Base-by-base conservation (phyloP, 2,888 invertebrate genomes). In the Galerucella calmariensis region DNA sequence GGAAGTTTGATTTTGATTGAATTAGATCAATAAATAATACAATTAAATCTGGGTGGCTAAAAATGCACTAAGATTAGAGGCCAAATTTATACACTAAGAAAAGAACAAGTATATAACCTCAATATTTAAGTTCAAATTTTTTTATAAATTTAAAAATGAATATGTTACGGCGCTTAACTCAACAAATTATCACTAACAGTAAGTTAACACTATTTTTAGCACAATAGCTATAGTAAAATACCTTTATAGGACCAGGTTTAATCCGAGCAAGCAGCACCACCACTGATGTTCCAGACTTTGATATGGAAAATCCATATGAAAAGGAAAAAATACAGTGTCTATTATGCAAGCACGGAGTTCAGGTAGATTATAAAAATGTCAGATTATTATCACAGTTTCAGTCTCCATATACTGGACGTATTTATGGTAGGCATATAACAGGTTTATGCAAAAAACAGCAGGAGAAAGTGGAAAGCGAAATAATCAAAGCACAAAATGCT, bases 371-470 rank as follows among this genome's bases (percentile, higher is more conserved):
- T 84, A 98, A 98, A 88, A 99, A 99, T 88, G 92, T 94, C 0
- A 92, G 95, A 81, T 87, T 99, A 4, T 88, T 99, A 6, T 96
- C 97, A 0, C 98, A 99, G 86, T 99, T 99, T 87, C 95, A 98
- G 84, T 99, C 98, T 48, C 94, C 96, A 0, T 97, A 95, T 85
- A 98, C 99, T 0, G 99, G 99, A 0, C 90, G 94, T 79, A 92
- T 98, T 77, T 99, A 98, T 85, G 96, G 95, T 0, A 91, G 94
- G 71, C 95, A 98, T 83, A 95, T 99, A 59, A 99, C 99, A 5
- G 97, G 99, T 0, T 90, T 99, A 61, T 99, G 99, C 85, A 90
- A 92, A 84, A 85, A 88, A 9, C 96, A 97, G 85, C 97, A 98
- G 82, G 89, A 89, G 62, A 87, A 90, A 80, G 91, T 98, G 0